These are phyloP conservation scores for Knipowitschia caucasica DNA, from an alignment of 2,797 vertebrate genomes.

Conservation along the genomic window DNA sequence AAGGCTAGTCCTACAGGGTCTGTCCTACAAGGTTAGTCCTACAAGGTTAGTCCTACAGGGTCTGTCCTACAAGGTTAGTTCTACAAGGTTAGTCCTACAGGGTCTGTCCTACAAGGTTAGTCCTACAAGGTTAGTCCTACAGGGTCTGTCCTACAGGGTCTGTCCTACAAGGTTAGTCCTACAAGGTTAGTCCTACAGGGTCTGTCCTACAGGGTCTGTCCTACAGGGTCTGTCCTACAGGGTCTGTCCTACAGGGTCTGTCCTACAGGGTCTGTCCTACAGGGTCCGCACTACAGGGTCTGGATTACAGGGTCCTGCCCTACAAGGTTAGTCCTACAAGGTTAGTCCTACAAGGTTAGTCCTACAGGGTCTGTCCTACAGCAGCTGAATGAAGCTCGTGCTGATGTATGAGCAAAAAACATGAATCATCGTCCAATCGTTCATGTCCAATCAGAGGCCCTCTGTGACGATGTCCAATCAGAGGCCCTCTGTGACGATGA, in stretches of 20 bases:
- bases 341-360: not conserved
- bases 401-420: not conserved
- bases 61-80: no score
- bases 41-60: no score
- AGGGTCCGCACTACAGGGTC: constrained; percentile 2
- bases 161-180: not conserved
- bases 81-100: not conserved
- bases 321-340: not conserved
- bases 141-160: constrained; percentile 31
- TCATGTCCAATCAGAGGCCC: no score
- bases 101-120: constrained; percentile 10
- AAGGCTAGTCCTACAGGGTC: constrained; percentile 29
- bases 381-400: no score
- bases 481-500: no score
- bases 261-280: not conserved
- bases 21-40: not conserved
- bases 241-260: no score
- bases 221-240: constrained; percentile 6
- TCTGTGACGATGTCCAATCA: no score
- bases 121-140: no score
- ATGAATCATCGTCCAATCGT: not conserved
- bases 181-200: no score
- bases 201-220: not conserved
- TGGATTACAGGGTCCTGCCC: constrained; percentile 30
- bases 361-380: constrained; percentile 1